These are phyloP conservation scores for Schizaphis graminum DNA, from an alignment of 2,888 invertebrate species.

Conservation along the genomic window DNA sequence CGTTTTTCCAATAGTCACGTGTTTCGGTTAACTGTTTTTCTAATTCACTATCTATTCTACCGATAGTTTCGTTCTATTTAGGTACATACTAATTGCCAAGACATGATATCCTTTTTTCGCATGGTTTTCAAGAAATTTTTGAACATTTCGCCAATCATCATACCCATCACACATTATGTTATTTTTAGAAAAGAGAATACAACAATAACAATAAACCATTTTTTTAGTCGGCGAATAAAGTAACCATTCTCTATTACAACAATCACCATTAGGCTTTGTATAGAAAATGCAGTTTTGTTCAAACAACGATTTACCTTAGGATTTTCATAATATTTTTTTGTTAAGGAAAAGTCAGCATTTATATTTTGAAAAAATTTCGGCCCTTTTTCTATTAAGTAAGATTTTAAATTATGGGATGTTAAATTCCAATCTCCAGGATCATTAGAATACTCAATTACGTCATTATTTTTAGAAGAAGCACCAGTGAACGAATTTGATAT, in stretches of 20 bases:
- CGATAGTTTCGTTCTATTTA: constrained; percentile 12
- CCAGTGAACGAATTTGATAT: constrained; percentile 17
- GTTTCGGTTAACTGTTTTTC: constrained; percentile 19
- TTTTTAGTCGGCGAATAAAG: constrained; percentile 31
- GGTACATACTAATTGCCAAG: constrained; percentile 17
- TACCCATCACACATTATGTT: constrained; percentile 33
- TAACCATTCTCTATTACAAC: constrained; percentile 27
- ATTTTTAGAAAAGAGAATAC: constrained; percentile 31
- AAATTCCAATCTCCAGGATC: constrained; percentile 21
- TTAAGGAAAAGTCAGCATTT: constrained; percentile 45
- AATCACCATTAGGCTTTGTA: constrained; percentile 1
- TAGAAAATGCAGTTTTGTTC: constrained; percentile 2
- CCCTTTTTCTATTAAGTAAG: constrained; percentile 15
- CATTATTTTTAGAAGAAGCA: constrained; percentile 20
- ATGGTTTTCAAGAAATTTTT: constrained; percentile 6
- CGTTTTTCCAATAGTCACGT: constrained; percentile 46
- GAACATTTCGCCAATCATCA: constrained; percentile 32
- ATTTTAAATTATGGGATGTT: background rate
- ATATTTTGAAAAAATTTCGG: constrained; percentile 21
- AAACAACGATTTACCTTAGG: constrained; percentile 27
- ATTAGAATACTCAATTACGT: background rate
- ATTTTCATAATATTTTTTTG: constrained; percentile 28
- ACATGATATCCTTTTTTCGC: constrained; percentile 3
- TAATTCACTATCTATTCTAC: background rate
- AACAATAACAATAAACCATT: constrained; percentile 6